These are phyloP conservation scores for Eurosta solidaginis DNA, from an alignment of 1,140 invertebrate genomes.

Conservation along the genomic window DNA sequence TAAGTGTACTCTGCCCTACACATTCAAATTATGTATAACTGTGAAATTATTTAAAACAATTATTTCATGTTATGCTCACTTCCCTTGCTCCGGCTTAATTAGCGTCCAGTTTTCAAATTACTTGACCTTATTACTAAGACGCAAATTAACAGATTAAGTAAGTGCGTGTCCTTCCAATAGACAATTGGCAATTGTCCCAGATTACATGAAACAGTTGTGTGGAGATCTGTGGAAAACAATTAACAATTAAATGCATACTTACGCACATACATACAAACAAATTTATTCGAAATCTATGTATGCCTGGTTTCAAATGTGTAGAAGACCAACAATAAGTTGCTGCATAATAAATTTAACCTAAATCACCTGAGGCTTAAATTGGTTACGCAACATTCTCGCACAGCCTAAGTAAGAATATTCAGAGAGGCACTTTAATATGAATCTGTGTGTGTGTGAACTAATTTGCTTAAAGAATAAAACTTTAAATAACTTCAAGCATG, in stretches of 20 bases:
- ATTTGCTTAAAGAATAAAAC: slow-evolving; percentile 1
- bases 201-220: neutral
- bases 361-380: slow-evolving; percentile 15
- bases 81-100: no score
- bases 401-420: neutral
- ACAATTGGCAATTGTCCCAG: neutral
- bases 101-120: no score
- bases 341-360: slow-evolving; percentile 3
- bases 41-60: no score
- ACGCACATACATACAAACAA: neutral
- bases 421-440: neutral
- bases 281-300: neutral
- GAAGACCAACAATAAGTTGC: neutral
- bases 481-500: neutral
- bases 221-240: slow-evolving; percentile 7
- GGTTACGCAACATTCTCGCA: no score
- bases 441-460: neutral
- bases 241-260: neutral
- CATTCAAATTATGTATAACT: no score
- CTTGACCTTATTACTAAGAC: neutral
- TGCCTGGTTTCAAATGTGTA: no score
- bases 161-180: neutral
- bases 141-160: neutral
- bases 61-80: no score
- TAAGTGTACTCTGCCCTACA: no score